Base-by-base conservation (phyloP, 37 sponge, comb jelly and placozoan species). In the Halichondria panicea region DNA sequence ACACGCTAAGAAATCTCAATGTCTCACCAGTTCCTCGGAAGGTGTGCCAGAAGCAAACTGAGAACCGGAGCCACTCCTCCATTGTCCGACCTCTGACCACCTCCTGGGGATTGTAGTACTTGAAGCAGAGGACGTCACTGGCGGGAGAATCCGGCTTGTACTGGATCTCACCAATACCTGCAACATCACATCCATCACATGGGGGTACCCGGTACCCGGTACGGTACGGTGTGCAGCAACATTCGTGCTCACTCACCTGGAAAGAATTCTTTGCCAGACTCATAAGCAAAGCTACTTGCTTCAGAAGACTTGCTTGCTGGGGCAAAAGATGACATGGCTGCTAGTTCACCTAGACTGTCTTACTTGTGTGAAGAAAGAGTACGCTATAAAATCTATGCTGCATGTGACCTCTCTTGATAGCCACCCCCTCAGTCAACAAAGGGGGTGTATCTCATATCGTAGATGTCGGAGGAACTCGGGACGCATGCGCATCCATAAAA, bases 31-130 rank as follows among this genome's bases (percentile, higher is more conserved):
- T 88, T 27, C 89, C 89, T 33, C 89, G 61, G 68, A 88, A 88
- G 22, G 83, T 88, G 78, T 88, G 89, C 89, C 89, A 88, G 65
- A 76, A 88, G 72, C 89, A 88, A 55, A 82, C 89, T 43, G 83
- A 88, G 79, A 82, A 88, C 12, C 89, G 71, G 19, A 88, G 78
- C 89, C 89, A 88, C 30, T 88, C 89, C 69, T 75, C 78, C 89
- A 88, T 82, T 0, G 83, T 77, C 32, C 69, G 66, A 21, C 89
- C 89, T 38, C 31, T 54, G 0, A 88, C 82, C 31, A 74, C 69
- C 58, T 88, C 66, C 36, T 69, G 38, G 0, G 89, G 63, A 48
- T 88, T 82, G 71, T 88, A 88, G 41, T 88, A 72, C 63, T 70
- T 76, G 66, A 77, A 88, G 58, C 71, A 75, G 35, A 88, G 48